These are phyloP conservation scores for Pelosia muscerda DNA, from an alignment of 2,888 invertebrate genomes.

Conservation along the genomic window DNA sequence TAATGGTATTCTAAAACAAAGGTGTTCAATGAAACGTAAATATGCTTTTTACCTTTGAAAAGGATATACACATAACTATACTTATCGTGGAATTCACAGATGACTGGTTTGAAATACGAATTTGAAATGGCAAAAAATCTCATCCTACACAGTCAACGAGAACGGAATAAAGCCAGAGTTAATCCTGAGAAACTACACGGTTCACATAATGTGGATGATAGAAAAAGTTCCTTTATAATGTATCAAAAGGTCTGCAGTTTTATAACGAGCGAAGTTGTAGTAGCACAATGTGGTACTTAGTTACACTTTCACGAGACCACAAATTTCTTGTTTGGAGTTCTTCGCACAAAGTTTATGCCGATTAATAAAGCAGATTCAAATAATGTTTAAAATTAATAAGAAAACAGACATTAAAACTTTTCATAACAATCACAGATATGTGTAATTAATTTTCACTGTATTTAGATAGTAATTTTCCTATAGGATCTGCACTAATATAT, in stretches of 20 bases:
- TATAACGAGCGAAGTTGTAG: constrained; percentile 48
- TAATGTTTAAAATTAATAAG: neutral
- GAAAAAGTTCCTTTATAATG: constrained; percentile 45
- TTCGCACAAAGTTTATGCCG: neutral
- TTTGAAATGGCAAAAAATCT: constrained; percentile 37
- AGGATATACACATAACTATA: constrained; percentile 32
- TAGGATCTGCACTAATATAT: neutral
- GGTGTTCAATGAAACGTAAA: constrained; percentile 9
- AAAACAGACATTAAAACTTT: neutral
- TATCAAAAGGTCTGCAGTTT: constrained; percentile 43
- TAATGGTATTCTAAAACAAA: constrained; percentile 13
- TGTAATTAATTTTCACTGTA: neutral
- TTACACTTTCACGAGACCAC: constrained; percentile 42
- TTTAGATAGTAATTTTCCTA: neutral
- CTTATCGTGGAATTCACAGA: constrained; percentile 28
- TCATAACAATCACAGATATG: neutral
- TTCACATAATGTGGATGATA: constrained; percentile 38
- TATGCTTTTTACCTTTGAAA: constrained; percentile 22
- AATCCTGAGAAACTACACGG: constrained; percentile 43
- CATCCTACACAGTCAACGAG: constrained; percentile 27
- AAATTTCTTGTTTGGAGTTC: constrained; percentile 40
- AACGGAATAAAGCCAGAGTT: constrained; percentile 33
- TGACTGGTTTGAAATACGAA: constrained; percentile 43
- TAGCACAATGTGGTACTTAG: constrained; percentile 41
- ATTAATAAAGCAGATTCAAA: neutral